A percentile compares a stretch with the other conserved stretches of the same genome.
Conservation (phyloP, 2,113 vertebrate genomes). For the Cettia cetti region DNA sequence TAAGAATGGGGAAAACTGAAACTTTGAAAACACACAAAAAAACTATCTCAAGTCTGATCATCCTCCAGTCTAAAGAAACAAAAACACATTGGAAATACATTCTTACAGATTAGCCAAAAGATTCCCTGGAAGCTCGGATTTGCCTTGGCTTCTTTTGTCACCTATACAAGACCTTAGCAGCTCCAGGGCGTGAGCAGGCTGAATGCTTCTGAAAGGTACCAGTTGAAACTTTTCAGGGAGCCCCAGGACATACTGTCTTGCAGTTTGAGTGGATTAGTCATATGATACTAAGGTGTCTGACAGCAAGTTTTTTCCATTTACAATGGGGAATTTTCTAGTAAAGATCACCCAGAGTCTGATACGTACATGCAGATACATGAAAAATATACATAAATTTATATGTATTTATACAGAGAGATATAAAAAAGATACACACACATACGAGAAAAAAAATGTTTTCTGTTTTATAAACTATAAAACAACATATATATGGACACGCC, state of each 20-base stretch:
- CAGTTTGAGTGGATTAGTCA: neutral
- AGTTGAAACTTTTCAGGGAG: neutral
- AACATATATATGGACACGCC: neutral
- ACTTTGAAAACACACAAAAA: neutral
- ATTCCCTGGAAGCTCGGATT: neutral
- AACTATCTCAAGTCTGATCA: neutral
- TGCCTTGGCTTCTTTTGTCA: neutral
- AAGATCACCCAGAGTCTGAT: neutral
- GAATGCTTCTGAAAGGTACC: neutral
- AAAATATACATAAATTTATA: neutral
- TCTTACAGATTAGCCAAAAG: neutral
- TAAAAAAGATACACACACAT: neutral
- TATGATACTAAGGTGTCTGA: neutral
- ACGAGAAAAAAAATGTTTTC: neutral
- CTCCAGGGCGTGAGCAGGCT: neutral
- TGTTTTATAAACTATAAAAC: neutral
- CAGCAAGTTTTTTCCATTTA: neutral
- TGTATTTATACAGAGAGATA: neutral
- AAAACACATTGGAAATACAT: neutral
- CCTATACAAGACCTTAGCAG: neutral
- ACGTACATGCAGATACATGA: neutral
- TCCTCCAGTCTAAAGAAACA: neutral
- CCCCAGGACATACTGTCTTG: neutral
- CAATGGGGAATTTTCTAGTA: neutral
- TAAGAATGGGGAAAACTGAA: neutral